Conservation (phyloP, 2,797 vertebrate species). For the Yasuhikotakia modesta region DNA sequence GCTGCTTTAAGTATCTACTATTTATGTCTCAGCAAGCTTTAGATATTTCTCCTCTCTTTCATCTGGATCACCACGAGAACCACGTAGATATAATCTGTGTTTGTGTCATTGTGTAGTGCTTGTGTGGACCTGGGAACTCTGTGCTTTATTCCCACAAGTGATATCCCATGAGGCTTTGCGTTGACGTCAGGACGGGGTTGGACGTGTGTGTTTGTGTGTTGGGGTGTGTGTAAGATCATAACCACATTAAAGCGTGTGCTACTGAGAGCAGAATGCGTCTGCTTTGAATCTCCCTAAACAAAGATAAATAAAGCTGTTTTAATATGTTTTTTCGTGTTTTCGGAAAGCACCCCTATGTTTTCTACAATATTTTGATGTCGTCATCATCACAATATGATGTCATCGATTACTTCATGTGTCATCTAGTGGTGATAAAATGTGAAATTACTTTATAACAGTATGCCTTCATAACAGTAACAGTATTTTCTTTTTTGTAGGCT, state of each 20-base stretch:
- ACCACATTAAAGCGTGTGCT: conserved; percentile 53
- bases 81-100: conserved; percentile 37
- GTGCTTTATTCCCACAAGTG: conserved; percentile 77
- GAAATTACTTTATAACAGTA: background rate
- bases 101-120: conserved; percentile 29
- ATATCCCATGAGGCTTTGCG: conserved; percentile 69
- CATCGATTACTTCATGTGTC: background rate
- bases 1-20: conserved; percentile 20
- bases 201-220: conserved; percentile 65
- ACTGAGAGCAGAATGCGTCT: conserved; percentile 44
- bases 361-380: background rate
- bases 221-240: conserved; percentile 47
- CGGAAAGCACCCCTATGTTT: background rate
- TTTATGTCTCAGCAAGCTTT: conserved; percentile 35
- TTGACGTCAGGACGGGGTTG: conserved; percentile 78
- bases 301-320: conserved; percentile 33
- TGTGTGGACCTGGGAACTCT: conserved; percentile 65
- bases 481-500: conserved; percentile 75
- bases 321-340: background rate
- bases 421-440: background rate
- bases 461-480: too few species aligned
- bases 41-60: conserved; percentile 34
- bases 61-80: conserved; percentile 38
- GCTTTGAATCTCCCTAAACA: conserved; percentile 23
- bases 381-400: background rate